A percentile compares a stretch with the other conserved stretches of the same genome.
Conservation (phyloP, 2,888 invertebrate genomes). For the Zaprionus obscuricornis region DNA sequence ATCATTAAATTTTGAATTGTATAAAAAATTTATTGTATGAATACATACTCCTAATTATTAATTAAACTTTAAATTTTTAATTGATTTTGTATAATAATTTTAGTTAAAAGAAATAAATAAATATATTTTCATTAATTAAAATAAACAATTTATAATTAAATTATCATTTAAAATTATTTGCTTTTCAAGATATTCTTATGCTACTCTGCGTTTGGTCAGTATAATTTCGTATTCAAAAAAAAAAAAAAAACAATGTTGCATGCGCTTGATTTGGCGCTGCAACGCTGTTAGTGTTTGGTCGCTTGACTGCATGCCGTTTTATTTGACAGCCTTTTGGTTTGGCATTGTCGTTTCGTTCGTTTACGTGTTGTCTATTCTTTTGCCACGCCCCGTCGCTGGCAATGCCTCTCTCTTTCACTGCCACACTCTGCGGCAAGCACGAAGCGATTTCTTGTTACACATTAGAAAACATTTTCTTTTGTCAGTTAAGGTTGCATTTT, state of each 20-base stretch:
- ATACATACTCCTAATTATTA: no score
- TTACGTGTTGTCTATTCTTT: conserved; percentile 72
- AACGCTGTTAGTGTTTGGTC: conserved; percentile 33
- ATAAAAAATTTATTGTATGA: no score
- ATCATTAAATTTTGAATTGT: no score
- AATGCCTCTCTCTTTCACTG: conserved; percentile 12
- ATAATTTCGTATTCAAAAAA: no score
- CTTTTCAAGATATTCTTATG: no score
- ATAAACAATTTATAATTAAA: no score
- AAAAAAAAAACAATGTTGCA: conserved; percentile 59
- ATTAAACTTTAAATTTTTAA: no score
- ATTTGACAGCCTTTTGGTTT: conserved; percentile 73
- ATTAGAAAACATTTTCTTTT: conserved; percentile 75
- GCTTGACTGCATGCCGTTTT: conserved; percentile 62
- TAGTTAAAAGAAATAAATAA: no score
- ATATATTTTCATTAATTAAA: no score
- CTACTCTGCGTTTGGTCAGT: no score
- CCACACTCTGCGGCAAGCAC: conserved; percentile 41
- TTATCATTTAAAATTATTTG: no score
- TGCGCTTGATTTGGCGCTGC: conserved; percentile 24
- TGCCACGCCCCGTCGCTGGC: conserved; percentile 55
- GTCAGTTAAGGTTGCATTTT: conserved; percentile 78
- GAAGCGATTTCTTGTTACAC: conserved; percentile 57
- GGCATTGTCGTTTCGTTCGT: conserved; percentile 74
- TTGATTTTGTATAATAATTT: no score